Evolutionary conservation across 2,113 vertebrate species (phyloP).

Genomic region (Glaucidium brasilianum): DNA sequence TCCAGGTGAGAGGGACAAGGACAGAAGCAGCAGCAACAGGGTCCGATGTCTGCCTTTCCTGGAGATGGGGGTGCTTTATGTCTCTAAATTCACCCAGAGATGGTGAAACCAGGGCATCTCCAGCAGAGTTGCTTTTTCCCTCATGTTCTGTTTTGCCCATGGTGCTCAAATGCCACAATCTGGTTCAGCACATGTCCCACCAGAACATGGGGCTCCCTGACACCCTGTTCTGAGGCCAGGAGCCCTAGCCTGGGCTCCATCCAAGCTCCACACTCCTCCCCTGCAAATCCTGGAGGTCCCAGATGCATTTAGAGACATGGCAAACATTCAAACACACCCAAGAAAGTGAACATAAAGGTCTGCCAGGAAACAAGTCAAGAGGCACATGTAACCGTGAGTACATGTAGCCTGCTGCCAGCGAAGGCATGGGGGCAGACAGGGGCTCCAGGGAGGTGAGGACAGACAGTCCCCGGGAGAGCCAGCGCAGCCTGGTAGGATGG

Average conservation of each 20-base stretch:
- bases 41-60: not conserved
- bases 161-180: not conserved
- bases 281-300: not conserved
- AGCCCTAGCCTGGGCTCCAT: not conserved
- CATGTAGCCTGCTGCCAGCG: not conserved
- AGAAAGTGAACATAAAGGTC: not conserved
- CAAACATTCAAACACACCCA: not conserved
- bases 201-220: not conserved
- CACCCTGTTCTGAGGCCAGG: not conserved
- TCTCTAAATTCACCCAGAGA: not conserved
- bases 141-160: not conserved
- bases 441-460: not conserved
- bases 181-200: not conserved
- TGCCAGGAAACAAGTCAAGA: not conserved
- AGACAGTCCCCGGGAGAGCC: not conserved
- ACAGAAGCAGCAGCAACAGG: not conserved
- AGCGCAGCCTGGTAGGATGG: fast-evolving
- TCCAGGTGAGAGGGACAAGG: not conserved
- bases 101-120: not conserved
- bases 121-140: not conserved
- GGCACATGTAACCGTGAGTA: not conserved
- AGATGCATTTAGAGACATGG: not conserved
- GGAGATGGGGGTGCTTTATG: not conserved
- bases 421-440: not conserved
- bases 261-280: not conserved